Percentiles rank a stretch among this genome's conserved stretches.
phyloP scores from a whole-genome alignment of 2,113 vertebrate species.

The Elanus axillaris region DNA sequence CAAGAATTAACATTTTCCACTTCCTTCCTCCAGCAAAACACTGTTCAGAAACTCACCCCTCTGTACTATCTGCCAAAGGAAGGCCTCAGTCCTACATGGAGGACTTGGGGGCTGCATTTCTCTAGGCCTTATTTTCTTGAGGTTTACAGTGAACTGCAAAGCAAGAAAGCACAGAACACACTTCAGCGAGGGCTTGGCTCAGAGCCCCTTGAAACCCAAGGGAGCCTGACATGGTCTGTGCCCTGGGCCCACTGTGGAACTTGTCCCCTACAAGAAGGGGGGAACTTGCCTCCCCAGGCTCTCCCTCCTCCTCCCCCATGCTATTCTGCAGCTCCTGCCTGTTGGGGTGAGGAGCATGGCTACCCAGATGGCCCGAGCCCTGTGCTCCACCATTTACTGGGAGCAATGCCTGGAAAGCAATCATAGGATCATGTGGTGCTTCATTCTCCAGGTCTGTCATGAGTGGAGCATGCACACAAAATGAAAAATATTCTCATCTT shows the following conservation, averaged over 20 bases:
- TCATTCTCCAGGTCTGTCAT: background rate
- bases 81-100: background rate
- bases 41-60: background rate
- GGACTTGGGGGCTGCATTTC: background rate
- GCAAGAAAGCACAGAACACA: background rate
- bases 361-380: background rate
- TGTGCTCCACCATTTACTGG: background rate
- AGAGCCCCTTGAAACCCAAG: background rate
- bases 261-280: no score
- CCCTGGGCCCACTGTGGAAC: background rate
- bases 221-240: background rate
- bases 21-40: background rate
- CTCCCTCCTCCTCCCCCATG: background rate
- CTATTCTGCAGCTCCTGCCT: background rate
- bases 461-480: background rate
- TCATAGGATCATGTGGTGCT: background rate
- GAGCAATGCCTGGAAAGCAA: background rate
- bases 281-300: no score
- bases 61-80: background rate
- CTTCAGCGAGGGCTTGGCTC: background rate
- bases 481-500: background rate
- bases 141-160: background rate
- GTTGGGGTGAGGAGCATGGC: background rate
- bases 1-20: background rate
- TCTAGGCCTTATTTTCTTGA: background rate